These are phyloP conservation scores for Oscheius sp. DNA, from an alignment of 2,888 invertebrate genomes.

Conservation along the genomic window DNA sequence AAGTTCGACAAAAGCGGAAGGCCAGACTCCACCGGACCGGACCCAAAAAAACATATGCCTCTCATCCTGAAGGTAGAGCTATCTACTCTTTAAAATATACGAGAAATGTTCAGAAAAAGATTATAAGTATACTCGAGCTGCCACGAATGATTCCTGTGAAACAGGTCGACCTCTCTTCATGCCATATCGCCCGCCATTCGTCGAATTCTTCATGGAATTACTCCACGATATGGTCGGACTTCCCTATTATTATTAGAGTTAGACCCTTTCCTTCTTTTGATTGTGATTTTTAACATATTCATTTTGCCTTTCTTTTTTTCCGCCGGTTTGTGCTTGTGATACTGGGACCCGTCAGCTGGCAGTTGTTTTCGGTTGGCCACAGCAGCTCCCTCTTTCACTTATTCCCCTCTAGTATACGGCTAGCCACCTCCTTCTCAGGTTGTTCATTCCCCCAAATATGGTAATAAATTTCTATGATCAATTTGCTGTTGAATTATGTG, in stretches of 20 bases:
- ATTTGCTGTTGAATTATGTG: no score
- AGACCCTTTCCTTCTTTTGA: not conserved
- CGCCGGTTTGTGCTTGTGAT: not conserved
- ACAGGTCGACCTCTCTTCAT: not conserved
- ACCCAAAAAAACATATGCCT: not conserved
- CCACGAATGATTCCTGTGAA: slow-evolving; percentile 44
- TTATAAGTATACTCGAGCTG: not conserved
- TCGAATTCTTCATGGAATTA: slow-evolving; percentile 42
- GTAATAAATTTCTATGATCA: no score
- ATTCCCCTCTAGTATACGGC: not conserved
- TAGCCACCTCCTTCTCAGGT: not conserved
- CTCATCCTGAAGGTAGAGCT: not conserved
- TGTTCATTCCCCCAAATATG: not conserved
- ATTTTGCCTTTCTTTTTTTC: not conserved
- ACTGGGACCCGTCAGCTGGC: slow-evolving; percentile 18
- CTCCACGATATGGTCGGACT: slow-evolving; percentile 51
- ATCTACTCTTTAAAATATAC: not conserved
- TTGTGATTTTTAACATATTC: not conserved
- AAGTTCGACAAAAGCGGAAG: not conserved
- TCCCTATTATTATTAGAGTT: slow-evolving; percentile 22
- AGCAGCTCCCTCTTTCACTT: no score
- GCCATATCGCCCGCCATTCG: slow-evolving; percentile 46
- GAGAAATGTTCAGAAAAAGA: not conserved
- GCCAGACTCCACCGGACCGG: not conserved
- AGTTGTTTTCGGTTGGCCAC: slow-evolving; percentile 6